These are phyloP conservation scores for Pilophorus perplexus DNA, from an alignment of 2,888 invertebrate genomes.

Conservation along the genomic window DNA sequence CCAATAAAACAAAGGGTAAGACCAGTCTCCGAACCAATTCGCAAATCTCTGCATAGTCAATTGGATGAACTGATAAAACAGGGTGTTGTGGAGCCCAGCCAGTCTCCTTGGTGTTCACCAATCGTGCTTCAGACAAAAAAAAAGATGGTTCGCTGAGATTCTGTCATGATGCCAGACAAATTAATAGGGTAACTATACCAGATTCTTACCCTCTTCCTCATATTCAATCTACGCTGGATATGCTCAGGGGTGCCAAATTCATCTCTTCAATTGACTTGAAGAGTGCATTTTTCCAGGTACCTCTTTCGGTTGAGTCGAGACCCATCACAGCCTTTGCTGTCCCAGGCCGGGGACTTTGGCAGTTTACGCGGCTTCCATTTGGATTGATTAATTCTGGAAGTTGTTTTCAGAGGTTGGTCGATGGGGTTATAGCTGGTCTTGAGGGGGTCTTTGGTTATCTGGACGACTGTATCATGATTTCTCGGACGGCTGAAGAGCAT, in stretches of 20 bases:
- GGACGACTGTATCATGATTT: not conserved
- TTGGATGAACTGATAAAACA: constrained; percentile 49
- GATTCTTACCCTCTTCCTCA: constrained; percentile 52
- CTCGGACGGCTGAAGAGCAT: not conserved
- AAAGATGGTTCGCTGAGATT: constrained; percentile 48
- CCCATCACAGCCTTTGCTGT: too few species aligned
- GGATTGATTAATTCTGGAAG: constrained; percentile 43
- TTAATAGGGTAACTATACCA: constrained; percentile 51
- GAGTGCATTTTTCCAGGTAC: constrained; percentile 15
- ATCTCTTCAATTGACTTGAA: constrained; percentile 10
- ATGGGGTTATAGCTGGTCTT: constrained; percentile 42
- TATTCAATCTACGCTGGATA: constrained; percentile 45
- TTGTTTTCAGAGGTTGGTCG: constrained; percentile 45
- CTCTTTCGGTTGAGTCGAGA: not conserved
- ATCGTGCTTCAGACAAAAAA: constrained; percentile 49
- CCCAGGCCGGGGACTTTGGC: too few species aligned
- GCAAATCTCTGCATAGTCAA: constrained; percentile 48
- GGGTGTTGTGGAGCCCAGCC: too few species aligned
- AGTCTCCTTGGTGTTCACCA: constrained; percentile 35
- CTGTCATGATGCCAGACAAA: constrained; percentile 46
- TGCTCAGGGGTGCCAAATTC: not conserved
- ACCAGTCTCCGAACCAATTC: constrained; percentile 41
- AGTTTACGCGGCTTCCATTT: constrained; percentile 47
- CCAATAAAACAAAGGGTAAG: constrained; percentile 2
- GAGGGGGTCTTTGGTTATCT: too few species aligned